phyloP scores from a whole-genome alignment of 2,888 invertebrate genomes.

The Philereme transversata region DNA sequence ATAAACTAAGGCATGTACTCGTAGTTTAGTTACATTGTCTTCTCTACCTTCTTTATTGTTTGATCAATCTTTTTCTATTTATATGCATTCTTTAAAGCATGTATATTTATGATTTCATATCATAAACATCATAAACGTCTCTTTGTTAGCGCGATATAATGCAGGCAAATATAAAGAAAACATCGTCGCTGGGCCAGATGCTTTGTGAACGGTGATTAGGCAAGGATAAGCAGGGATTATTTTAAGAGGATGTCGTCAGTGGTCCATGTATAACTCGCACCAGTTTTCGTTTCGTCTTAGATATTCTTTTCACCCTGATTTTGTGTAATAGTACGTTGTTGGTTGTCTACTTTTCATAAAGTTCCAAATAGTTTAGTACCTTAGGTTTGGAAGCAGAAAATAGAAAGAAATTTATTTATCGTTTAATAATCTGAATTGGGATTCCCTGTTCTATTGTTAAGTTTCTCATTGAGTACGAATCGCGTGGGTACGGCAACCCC shows the following conservation, averaged over 20 bases:
- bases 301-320: too few species aligned
- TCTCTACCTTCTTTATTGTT: conserved; percentile 30
- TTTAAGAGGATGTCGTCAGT: neutral
- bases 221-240: neutral
- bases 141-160: conserved; percentile 23
- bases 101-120: conserved; percentile 30
- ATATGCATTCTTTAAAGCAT: conserved; percentile 17
- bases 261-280: too few species aligned
- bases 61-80: conserved; percentile 31
- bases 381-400: neutral
- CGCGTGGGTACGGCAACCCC: conserved; percentile 52
- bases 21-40: conserved; percentile 25
- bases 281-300: too few species aligned
- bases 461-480: conserved; percentile 39
- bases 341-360: too few species aligned
- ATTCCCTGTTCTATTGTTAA: conserved; percentile 23
- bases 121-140: conserved; percentile 30
- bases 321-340: too few species aligned
- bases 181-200: conserved; percentile 26
- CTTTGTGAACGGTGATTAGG: conserved; percentile 3
- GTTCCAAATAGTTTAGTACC: too few species aligned
- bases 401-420: conserved; percentile 1
- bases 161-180: conserved; percentile 8
- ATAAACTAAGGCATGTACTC: conserved; percentile 36
- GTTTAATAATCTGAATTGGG: conserved; percentile 7